Evolutionary conservation across 2,888 invertebrate genomes (phyloP), one percentile per base, ranked within the genome.

Genomic region (Hydropsyche betteni): DNA sequence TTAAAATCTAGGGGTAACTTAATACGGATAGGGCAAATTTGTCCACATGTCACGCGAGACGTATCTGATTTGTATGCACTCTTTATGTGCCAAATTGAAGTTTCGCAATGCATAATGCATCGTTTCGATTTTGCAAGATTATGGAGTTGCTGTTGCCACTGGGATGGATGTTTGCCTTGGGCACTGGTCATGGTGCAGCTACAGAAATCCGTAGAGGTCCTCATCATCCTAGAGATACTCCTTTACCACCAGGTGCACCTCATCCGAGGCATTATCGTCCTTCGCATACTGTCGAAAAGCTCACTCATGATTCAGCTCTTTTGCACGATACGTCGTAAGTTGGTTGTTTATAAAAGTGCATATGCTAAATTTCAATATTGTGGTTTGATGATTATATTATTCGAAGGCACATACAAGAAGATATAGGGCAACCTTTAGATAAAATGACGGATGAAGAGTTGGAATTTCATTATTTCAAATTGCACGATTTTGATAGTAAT

Each of bases 401-500:
- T 75, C 83, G 12, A 84, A 95, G 95, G 80, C 94, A 94, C 82
- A 89, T 95, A 78, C 91, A 92, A 82, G 94, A 95, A 83, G 94
- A 95, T 82, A 84, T 93, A 52, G 86, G 86, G 76, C 85, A 89
- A n/a, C 89, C 89, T 78, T 81, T 92, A 74, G 88, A 91, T 0
- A 91, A 91, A 79, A 92, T 97, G 93, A 90, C 92, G 0, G 92
- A 94, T 0, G 95, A 95, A 81, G 96, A 97, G 78, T 80, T 95
- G 81, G 94, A 94, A 83, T 94, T 94, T 82, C 92, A 93, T 83
- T 94, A 94, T 82, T 95, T 95, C 83, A 91, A 93, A 86, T 86
- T 93, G 16, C 98, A 98, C 81, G 98, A 98, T 83, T 92, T 92
- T 79, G 96, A 97, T 83, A 94, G 93, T 82, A 96, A 98, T 83